Percentiles rank a stretch among this genome's conserved stretches.
These are phyloP conservation scores for Caenorhabditis briggsae DNA, from an alignment of 1,140 invertebrate species.

Conservation along the genomic window DNA sequence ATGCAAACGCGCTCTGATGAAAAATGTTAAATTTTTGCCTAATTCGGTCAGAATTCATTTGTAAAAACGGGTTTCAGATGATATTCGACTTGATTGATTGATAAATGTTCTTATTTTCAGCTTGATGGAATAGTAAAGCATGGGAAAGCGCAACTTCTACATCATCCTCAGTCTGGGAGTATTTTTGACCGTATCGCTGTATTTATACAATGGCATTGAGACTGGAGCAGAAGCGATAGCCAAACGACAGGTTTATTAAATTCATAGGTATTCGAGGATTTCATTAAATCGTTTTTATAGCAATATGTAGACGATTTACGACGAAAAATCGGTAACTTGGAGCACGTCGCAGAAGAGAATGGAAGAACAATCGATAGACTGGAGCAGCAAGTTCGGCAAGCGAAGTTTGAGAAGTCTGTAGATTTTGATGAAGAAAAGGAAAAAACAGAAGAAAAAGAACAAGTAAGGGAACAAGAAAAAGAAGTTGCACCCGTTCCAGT, in stretches of 20 bases:
- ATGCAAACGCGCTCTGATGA: constrained; percentile 9
- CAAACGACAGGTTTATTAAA: neutral
- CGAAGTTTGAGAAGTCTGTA: neutral
- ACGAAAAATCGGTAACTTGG: constrained; percentile 9
- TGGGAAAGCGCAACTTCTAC: constrained; percentile 38
- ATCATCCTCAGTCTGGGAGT: constrained; percentile 23
- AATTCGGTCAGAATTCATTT: neutral
- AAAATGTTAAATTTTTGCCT: neutral
- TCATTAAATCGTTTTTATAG: neutral
- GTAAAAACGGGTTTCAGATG: neutral
- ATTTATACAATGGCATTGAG: constrained; percentile 45
- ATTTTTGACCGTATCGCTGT: constrained; percentile 34
- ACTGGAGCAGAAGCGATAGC: constrained; percentile 33
- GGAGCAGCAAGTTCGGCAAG: constrained; percentile 27
- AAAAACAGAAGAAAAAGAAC: constrained; percentile 42
- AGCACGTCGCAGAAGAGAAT: constrained; percentile 24
- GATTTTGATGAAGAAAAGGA: constrained; percentile 49
- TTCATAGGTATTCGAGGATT: neutral
- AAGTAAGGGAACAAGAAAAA: constrained; percentile 10
- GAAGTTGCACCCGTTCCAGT: constrained; percentile 28
- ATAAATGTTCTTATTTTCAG: neutral
- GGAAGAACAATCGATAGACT: constrained; percentile 22
- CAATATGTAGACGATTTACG: constrained; percentile 39
- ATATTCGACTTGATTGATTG: neutral
- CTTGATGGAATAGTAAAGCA: constrained; percentile 14